Evolutionary conservation across 2,797 vertebrate genomes (phyloP).

Genomic region (Gymnoscopelus microlampas): DNA sequence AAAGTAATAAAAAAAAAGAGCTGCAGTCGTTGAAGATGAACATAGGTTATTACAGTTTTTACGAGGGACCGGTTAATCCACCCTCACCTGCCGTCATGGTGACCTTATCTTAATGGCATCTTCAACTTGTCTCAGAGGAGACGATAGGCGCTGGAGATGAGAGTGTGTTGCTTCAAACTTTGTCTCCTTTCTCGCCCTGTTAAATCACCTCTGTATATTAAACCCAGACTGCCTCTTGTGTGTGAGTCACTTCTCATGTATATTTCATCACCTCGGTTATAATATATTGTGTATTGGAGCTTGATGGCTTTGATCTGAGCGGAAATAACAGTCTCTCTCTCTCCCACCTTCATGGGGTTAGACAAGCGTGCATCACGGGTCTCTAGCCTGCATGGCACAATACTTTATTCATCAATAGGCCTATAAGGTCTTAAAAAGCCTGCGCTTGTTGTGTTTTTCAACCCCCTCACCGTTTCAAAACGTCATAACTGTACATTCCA

Average conservation of each 20-base stretch:
- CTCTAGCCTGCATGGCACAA: conserved; percentile 26
- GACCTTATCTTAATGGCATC: conserved; percentile 42
- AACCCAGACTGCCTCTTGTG: conserved; percentile 14
- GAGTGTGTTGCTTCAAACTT: neutral
- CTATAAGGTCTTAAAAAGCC: neutral
- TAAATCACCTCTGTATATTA: conserved; percentile 25
- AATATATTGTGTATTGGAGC: conserved; percentile 6
- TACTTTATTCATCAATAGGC: neutral
- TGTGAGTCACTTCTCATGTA: conserved; percentile 24
- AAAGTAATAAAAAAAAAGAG: conserved; percentile 14
- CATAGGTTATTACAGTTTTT: conserved; percentile 30
- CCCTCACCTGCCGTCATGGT: conserved; percentile 30
- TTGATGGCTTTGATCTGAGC: conserved; percentile 45
- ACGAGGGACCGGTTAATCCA: conserved; percentile 20
- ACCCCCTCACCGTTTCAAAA: conserved; percentile 33
- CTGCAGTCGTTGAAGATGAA: conserved; percentile 40
- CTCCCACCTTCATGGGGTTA: neutral
- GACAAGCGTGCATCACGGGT: conserved; percentile 25
- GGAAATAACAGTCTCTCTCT: conserved; percentile 25
- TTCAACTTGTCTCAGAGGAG: neutral
- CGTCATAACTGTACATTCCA: neutral
- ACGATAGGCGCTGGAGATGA: neutral
- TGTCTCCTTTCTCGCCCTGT: conserved; percentile 6
- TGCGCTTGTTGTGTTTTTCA: neutral
- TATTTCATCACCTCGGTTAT: conserved; percentile 42